Conservation (phyloP, 2,888 invertebrate species). For the Odontocerum albicorne region DNA sequence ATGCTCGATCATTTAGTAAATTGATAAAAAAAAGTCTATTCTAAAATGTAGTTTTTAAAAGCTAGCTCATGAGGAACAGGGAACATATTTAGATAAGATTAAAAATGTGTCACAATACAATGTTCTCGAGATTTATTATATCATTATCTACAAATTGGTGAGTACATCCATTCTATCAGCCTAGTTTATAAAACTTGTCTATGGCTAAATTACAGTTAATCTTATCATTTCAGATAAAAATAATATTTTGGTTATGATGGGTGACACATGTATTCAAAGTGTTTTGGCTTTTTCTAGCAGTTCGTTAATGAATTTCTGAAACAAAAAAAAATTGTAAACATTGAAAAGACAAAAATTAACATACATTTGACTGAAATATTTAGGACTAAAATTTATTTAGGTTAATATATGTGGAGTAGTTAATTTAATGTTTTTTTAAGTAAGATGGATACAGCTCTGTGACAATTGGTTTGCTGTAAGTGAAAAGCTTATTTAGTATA, state of each 20-base stretch:
- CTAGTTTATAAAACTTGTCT: conserved; percentile 32
- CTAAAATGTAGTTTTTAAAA: neutral
- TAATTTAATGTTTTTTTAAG: too few species aligned
- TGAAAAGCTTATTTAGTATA: too few species aligned
- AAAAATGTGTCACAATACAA: neutral
- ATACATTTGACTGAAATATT: neutral
- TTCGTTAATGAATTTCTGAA: conserved; percentile 89
- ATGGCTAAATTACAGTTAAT: conserved; percentile 33
- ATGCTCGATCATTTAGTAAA: neutral
- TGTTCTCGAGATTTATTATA: neutral
- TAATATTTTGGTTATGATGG: conserved; percentile 33
- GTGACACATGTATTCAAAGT: conserved; percentile 58
- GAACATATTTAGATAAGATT: neutral
- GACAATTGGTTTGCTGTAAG: too few species aligned
- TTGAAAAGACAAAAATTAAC: too few species aligned
- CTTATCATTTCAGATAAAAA: conserved; percentile 29
- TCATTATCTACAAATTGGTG: conserved; percentile 4
- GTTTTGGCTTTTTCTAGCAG: conserved; percentile 87
- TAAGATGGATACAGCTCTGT: too few species aligned
- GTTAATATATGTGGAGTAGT: too few species aligned
- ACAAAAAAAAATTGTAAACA: conserved; percentile 48
- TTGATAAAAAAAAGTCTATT: neutral
- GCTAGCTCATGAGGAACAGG: neutral
- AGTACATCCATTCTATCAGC: conserved; percentile 13
- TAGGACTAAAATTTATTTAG: too few species aligned